Evolutionary conservation across 2,888 invertebrate species (phyloP).

Genomic region (Agriopis aurantiaria): DNA sequence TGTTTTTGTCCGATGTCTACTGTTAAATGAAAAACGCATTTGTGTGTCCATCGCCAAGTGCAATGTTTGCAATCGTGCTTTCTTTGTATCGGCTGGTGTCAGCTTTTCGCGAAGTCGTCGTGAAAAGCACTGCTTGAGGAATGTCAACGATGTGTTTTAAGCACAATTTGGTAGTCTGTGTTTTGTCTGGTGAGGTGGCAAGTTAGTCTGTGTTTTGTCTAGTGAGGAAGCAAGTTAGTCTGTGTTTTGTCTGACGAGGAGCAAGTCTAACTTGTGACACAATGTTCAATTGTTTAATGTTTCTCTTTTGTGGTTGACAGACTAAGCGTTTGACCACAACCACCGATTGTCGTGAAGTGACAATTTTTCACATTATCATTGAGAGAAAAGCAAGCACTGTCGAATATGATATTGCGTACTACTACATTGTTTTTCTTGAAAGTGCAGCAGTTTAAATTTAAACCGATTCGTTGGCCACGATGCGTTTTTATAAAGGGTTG

Average conservation of each 20-base stretch:
- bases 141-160: conserved; percentile 4
- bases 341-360: neutral
- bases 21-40: conserved; percentile 10
- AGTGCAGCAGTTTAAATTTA: neutral
- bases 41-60: neutral
- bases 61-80: conserved; percentile 14
- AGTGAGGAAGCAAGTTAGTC: neutral
- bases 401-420: neutral
- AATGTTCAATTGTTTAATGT: neutral
- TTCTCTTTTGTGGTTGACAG: too few relatives aligned
- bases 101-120: neutral
- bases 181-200: too few relatives aligned
- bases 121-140: conserved; percentile 1
- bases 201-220: neutral
- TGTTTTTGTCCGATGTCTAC: conserved; percentile 65
- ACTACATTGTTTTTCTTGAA: neutral
- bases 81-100: neutral
- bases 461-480: neutral
- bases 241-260: neutral
- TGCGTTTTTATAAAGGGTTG: neutral
- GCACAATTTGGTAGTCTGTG: neutral
- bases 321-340: too few relatives aligned
- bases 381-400: neutral
- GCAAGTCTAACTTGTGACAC: neutral
- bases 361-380: neutral